These are phyloP conservation scores for Oophaga sylvatica DNA, from an alignment of 2,797 vertebrate genomes.

Conservation along the genomic window DNA sequence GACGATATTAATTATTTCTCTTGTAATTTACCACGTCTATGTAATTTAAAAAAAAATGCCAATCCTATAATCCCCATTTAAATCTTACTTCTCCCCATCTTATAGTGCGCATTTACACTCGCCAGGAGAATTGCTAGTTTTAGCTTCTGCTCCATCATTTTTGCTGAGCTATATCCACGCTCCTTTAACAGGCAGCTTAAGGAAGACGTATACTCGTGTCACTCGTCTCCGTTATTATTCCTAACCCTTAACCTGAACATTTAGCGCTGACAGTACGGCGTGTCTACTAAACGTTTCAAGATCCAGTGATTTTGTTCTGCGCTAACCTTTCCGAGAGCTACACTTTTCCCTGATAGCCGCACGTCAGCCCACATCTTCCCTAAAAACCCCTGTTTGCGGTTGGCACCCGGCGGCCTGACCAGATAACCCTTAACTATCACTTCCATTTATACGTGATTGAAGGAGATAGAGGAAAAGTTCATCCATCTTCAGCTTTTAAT, in stretches of 20 bases:
- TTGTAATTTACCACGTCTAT: neutral
- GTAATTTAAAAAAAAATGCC: neutral
- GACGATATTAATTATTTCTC: neutral
- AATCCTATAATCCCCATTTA: neutral
- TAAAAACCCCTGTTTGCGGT: neutral
- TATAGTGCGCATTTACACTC: neutral
- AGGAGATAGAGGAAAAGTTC: constrained; percentile 67
- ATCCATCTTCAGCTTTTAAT: constrained; percentile 68
- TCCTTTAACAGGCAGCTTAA: neutral
- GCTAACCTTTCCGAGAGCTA: constrained; percentile 47
- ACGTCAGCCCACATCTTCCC: constrained; percentile 36
- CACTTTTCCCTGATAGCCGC: constrained; percentile 20
- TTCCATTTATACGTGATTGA: constrained; percentile 39
- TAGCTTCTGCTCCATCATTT: neutral
- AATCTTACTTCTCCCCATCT: neutral
- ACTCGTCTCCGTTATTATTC: constrained; percentile 14
- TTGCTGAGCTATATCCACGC: neutral
- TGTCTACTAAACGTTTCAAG: constrained; percentile 58
- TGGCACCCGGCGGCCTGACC: constrained; percentile 1
- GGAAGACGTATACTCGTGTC: constrained; percentile 30
- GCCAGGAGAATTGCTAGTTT: neutral
- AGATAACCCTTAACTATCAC: constrained; percentile 1
- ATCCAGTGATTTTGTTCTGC: constrained; percentile 44
- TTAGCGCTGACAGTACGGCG: constrained; percentile 40
- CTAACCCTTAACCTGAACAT: constrained; percentile 55